phyloP scores from a whole-genome alignment of 2,797 vertebrate species.

The Sebastes melanostomus region DNA sequence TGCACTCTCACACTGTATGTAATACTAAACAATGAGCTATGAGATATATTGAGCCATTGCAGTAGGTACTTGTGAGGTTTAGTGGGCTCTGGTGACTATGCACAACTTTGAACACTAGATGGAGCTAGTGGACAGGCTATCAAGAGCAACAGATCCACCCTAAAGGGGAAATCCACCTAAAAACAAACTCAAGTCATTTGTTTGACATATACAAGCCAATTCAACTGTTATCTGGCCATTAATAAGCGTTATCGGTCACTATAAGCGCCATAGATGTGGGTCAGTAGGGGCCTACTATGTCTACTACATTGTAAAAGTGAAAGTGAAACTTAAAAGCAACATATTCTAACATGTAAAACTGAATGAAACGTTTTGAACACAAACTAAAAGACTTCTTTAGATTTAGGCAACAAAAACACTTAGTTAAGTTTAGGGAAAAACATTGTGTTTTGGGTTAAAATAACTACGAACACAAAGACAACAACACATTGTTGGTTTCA shows the following conservation, averaged over 20 bases:
- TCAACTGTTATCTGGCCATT: too few species aligned
- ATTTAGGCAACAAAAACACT: too few species aligned
- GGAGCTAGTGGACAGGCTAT: conserved; percentile 46
- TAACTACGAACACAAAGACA: too few species aligned
- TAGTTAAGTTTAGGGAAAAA: too few species aligned
- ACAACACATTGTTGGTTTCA: too few species aligned
- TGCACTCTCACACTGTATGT: background rate
- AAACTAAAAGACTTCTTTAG: too few species aligned
- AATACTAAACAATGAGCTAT: background rate
- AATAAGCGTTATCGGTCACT: rapidly evolving
- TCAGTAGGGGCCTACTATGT: rapidly evolving
- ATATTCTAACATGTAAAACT: too few species aligned
- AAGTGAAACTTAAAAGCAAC: too few species aligned
- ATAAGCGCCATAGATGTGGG: too few species aligned
- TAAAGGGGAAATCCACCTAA: background rate
- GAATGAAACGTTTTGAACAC: too few species aligned
- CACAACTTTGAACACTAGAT: conserved; percentile 64
- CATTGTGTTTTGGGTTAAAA: too few species aligned
- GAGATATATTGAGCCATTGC: background rate
- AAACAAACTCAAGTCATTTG: background rate
- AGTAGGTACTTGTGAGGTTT: background rate
- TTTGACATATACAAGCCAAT: background rate
- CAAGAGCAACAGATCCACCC: background rate
- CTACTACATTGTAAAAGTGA: too few species aligned
- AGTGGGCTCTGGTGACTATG: background rate